A percentile compares a stretch with the other conserved stretches of the same genome.
Evolutionary conservation across 2,113 vertebrate species (phyloP).

Genomic region (Malurus alboscapulatus): DNA sequence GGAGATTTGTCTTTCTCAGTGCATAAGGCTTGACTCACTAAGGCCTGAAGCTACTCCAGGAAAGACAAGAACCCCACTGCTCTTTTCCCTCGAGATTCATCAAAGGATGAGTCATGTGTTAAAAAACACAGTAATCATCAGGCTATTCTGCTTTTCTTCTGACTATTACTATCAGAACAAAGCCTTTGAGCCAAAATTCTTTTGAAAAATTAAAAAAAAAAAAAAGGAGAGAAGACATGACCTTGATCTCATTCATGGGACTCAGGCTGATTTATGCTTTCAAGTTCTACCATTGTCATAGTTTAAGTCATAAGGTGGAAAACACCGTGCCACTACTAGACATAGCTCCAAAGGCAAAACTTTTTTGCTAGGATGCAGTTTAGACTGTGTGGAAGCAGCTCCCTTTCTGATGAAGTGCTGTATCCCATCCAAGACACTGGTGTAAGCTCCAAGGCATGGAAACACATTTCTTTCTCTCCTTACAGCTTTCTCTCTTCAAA

Average conservation of each 20-base stretch:
- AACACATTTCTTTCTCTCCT: neutral
- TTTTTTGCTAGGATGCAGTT: neutral
- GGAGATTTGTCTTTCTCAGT: neutral
- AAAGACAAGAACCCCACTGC: constrained; percentile 38
- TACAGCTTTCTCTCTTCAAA: constrained; percentile 9
- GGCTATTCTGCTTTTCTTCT: constrained; percentile 48
- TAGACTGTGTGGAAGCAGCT: neutral
- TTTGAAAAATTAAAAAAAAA: fast-evolving
- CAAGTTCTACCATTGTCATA: neutral
- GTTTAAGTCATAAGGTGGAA: neutral
- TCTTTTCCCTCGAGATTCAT: constrained; percentile 48
- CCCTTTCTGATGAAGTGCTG: neutral
- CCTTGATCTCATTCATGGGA: constrained; percentile 27
- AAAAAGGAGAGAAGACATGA: neutral
- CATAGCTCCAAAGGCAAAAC: neutral
- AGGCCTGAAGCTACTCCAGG: constrained; percentile 47
- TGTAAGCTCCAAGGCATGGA: neutral
- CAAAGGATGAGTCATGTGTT: constrained; percentile 57
- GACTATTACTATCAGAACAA: constrained; percentile 50
- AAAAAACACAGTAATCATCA: constrained; percentile 53
- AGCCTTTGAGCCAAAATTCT: neutral
- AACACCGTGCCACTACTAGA: neutral
- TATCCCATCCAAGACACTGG: neutral
- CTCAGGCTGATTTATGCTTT: neutral
- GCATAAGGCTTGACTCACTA: constrained; percentile 7